Evolutionary conservation across 2,888 invertebrate genomes (phyloP).

Genomic region (Leptopilina drosophilae): DNA sequence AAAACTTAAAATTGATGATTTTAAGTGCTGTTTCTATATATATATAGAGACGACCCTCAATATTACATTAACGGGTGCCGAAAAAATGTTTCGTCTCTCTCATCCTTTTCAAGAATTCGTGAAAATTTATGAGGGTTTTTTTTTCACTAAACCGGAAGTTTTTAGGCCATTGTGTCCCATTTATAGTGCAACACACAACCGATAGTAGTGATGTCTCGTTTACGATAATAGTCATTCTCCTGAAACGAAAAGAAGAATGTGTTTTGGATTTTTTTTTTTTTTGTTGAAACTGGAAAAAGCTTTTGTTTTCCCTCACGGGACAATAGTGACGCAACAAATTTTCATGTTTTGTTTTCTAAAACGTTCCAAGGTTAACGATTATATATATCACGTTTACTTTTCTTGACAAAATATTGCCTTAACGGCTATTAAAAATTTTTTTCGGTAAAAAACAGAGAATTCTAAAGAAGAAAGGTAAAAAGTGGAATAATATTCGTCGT

Average conservation of each 20-base stretch:
- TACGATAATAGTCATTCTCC: not conserved
- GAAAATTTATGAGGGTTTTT: conserved; percentile 35
- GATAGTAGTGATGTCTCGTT: conserved; percentile 28
- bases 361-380: conserved; percentile 15
- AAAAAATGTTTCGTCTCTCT: conserved; percentile 20
- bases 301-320: conserved; percentile 51
- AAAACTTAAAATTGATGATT: conserved; percentile 11
- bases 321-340: conserved; percentile 8
- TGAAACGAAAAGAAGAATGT: conserved; percentile 17
- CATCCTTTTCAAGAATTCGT: conserved; percentile 31
- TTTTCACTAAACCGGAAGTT: conserved; percentile 32
- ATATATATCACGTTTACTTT: not conserved
- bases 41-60: conserved; percentile 24
- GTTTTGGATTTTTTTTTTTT: conserved; percentile 26
- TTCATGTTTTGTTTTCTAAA: not conserved
- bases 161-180: conserved; percentile 7
- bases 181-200: not conserved
- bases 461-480: not conserved
- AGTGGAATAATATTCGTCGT: too few species aligned
- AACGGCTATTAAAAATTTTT: not conserved
- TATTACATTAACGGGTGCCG: conserved; percentile 22
- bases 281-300: conserved; percentile 19
- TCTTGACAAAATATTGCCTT: conserved; percentile 1
- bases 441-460: not conserved
- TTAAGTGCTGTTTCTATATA: conserved; percentile 14